Base-by-base conservation (phyloP, 1,140 invertebrate genomes). In the Latrodectus geometricus region DNA sequence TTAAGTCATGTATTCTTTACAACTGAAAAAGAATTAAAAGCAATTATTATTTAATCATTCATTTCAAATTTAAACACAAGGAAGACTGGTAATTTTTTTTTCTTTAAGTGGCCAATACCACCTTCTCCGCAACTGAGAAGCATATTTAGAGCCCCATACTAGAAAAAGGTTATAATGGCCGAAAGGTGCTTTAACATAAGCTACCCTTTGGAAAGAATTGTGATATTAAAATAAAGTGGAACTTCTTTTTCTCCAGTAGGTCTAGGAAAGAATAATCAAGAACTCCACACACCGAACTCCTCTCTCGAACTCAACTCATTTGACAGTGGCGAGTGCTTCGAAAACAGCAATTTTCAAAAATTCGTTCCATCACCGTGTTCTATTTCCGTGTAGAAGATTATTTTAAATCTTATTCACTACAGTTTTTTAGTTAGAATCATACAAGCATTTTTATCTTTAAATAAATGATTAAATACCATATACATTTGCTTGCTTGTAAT, bases 241-340 rank as follows among this genome's bases (percentile, higher is more conserved):
- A 73, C 70, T 21, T 73, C 35, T 8, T n/a, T 70, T 70, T 70
- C 70, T 23, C 23, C n/a, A 14, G 70, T 73, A 73, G 70, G 70
- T 73, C 23, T 48, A 73, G 23, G 12, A 73, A 73, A 12, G 23
- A 12, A 73, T 48, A 17, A 14, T 8, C 12, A 21, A 70, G 21
- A 14, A 73, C 9, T 73, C 70, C 48, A 50, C 14, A 49, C 54
- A 17, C 70, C 12, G 21, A 49, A 73, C 70, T 73, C 35, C 70
- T 73, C 48, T 48, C 70, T 49, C 49, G 23, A 49, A 73, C 70
- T 73, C 23, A 23, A 73, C 70, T 73, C 70, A 73, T 49, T 23
- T 15, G 12, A 48, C 54, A 61, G 54, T 49, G 23, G 70, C 70
- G 70, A 73, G 70, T 15, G 70, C 11, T 49, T 49, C 8, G 12